These are phyloP conservation scores for Candoia aspera DNA, from an alignment of 2,113 vertebrate genomes.

Conservation along the genomic window DNA sequence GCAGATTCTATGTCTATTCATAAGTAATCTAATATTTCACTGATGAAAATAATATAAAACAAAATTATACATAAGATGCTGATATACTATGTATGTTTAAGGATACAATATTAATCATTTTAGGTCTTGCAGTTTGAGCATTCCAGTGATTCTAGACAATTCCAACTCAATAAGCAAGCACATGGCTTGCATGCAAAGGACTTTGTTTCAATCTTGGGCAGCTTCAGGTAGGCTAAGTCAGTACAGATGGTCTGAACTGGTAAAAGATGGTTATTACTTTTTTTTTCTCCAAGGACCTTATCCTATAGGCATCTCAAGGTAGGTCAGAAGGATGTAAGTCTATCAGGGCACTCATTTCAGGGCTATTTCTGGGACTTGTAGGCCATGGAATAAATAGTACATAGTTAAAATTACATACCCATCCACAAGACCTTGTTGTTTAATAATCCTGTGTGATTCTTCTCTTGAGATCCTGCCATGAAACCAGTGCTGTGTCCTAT, in stretches of 20 bases:
- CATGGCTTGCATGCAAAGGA: neutral
- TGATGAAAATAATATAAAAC: neutral
- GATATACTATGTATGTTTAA: neutral
- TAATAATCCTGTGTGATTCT: conserved; percentile 93
- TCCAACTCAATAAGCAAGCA: neutral
- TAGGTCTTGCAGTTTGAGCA: neutral
- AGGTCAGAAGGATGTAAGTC: neutral
- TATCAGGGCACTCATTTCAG: neutral
- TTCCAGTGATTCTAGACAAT: neutral
- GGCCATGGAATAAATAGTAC: neutral
- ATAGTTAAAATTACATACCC: conserved; percentile 77
- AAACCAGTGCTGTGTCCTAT: conserved; percentile 96
- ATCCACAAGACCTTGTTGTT: conserved; percentile 95
- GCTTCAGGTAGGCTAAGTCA: neutral
- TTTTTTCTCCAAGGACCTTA: neutral
- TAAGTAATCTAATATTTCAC: neutral
- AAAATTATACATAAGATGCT: neutral
- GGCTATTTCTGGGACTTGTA: neutral
- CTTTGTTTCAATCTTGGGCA: neutral
- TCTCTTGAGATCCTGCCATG: conserved; percentile 94
- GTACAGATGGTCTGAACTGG: neutral
- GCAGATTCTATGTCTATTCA: neutral
- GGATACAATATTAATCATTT: neutral
- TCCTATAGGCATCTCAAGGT: neutral
- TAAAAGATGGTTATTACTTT: neutral